phyloP scores from a whole-genome alignment of 2,888 invertebrate species.

The Nemotelus nigrinus region DNA sequence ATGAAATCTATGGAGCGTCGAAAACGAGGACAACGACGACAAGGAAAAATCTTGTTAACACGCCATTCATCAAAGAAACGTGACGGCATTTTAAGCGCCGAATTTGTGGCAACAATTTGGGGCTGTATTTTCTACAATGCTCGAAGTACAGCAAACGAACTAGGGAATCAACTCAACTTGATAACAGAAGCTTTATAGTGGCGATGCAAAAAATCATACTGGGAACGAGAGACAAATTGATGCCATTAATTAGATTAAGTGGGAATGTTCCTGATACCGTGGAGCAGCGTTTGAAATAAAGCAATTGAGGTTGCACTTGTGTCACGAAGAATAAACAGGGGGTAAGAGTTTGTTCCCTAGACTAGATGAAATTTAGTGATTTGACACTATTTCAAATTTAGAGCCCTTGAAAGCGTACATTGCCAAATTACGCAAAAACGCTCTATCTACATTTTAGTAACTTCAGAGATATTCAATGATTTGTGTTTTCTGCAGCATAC shows the following conservation, averaged over 20 bases:
- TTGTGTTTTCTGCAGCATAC: no score
- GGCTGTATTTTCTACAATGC: constrained; percentile 41
- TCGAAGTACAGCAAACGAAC: not conserved
- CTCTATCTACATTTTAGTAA: no score
- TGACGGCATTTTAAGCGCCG: constrained; percentile 54
- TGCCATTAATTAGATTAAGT: constrained; percentile 59
- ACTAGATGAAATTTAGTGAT: no score
- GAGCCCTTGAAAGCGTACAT: no score
- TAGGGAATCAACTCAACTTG: not conserved
- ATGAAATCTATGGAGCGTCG: not conserved
- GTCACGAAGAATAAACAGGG: not conserved
- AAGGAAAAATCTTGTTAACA: constrained; percentile 64
- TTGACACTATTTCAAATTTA: no score
- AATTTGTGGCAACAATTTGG: constrained; percentile 55
- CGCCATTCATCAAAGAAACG: constrained; percentile 62
- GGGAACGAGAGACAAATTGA: constrained; percentile 58
- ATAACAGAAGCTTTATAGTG: no score
- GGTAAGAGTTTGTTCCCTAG: no score
- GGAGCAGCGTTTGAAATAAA: constrained; percentile 5
- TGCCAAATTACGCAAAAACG: no score
- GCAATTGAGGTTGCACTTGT: constrained; percentile 2
- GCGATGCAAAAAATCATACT: not conserved
- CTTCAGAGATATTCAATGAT: no score
- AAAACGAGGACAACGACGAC: constrained; percentile 40
- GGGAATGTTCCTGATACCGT: constrained; percentile 20